phyloP scores from a whole-genome alignment of 2,797 vertebrate genomes.

The Melanogrammus aeglefinus region DNA sequence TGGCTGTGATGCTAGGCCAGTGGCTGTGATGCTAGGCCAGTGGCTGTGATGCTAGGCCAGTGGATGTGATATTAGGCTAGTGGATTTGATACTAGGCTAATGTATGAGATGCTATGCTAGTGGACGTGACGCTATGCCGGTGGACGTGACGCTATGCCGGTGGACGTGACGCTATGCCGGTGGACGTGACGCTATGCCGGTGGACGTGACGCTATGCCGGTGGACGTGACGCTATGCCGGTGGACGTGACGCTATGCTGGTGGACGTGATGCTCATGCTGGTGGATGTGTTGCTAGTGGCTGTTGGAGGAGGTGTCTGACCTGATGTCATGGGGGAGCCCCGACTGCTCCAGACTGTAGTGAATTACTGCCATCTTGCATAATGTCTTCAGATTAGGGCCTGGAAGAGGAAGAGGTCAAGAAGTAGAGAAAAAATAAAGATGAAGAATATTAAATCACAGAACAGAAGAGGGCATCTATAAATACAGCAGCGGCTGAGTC shows the following conservation, averaged over 20 bases:
- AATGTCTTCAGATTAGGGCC: constrained; percentile 97
- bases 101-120: too few relatives aligned
- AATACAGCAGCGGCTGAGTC: not conserved
- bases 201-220: not conserved
- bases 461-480: constrained; percentile 28
- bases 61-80: too few relatives aligned
- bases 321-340: constrained; percentile 97
- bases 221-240: not conserved
- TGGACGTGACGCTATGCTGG: too few relatives aligned
- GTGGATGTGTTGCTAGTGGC: not conserved
- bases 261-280: too few relatives aligned
- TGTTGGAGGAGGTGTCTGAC: constrained; percentile 60
- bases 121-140: too few relatives aligned
- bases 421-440: constrained; percentile 4
- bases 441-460: constrained; percentile 40
- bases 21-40: too few relatives aligned
- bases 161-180: too few relatives aligned
- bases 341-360: constrained; percentile 95
- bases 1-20: too few relatives aligned
- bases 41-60: too few relatives aligned
- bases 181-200: too few relatives aligned
- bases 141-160: too few relatives aligned
- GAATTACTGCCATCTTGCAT: constrained; percentile 98
- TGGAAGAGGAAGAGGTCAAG: constrained; percentile 51
- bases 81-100: too few relatives aligned